Evolutionary conservation across 1,140 invertebrate genomes (phyloP), one percentile per base, ranked within the genome.

Genomic region (Drosophila virilis): DNA sequence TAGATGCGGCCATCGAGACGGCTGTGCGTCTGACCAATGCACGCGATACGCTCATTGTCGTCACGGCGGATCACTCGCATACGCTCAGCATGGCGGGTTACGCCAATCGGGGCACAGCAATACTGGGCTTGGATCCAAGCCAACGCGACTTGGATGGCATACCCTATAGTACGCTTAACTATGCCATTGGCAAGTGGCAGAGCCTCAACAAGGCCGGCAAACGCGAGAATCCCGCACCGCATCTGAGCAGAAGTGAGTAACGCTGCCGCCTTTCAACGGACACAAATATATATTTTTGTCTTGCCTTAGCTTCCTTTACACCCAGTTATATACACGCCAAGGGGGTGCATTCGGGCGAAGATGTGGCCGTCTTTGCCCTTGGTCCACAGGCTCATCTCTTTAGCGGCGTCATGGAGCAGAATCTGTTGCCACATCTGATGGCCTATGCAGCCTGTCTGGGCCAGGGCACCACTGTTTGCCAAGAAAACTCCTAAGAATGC

Each of bases 391-490:
- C 95, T 1, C 96, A 97, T 84, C 92, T 97, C 5, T 94, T 97
- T 65, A 93, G 94, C 46, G 96, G 96, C 28, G 94, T 96, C 1
- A 95, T 96, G 88, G 96, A 97, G 73, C 96, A 97, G 90, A 95
- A 94, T 85, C 94, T 96, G 72, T 94, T 97, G 33, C 94, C 96
- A 32, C 96, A 97, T 83, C 94, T 95, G 7, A 94, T 97, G 80
- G 95, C 94, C 2, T 95, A 95, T 74, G 94, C 95, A 1, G 92
- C 93, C 0, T 95, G 95, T 55, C 80, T 94, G 12, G 94, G 93
- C 5, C 37, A 77, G 7, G 91, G 86, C 0, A 10, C 33, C 9
- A 90, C 78, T 0, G 2, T 71, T 1, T 89, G 80, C 71, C 50
- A 69, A 15, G 13, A 62, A 28, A 17, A 17, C 2, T 38, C 40